phyloP scores from a whole-genome alignment of 2,113 vertebrate species.

The Muntiacus muntjak region DNA sequence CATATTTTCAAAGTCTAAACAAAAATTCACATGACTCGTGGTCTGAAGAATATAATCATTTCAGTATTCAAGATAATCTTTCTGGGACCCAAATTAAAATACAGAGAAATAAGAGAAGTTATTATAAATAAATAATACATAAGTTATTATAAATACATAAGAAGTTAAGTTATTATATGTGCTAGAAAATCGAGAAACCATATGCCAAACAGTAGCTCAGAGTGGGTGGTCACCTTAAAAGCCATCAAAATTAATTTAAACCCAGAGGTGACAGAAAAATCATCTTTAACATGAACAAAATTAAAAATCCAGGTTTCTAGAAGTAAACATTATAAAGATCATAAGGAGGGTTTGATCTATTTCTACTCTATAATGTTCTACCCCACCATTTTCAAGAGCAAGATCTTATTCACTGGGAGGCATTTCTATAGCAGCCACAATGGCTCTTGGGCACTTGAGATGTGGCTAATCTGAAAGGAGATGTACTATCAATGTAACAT shows the following conservation, averaged over 20 bases:
- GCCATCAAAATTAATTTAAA: neutral
- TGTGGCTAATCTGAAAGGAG: neutral
- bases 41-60: neutral
- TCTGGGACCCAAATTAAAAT: neutral
- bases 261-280: neutral
- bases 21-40: neutral
- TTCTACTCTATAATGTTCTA: neutral
- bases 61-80: conserved; percentile 42
- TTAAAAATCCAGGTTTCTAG: neutral
- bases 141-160: neutral
- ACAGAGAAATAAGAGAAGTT: neutral
- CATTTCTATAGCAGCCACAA: neutral
- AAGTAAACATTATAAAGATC: neutral
- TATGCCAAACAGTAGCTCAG: neutral
- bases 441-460: neutral
- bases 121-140: neutral
- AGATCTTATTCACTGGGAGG: neutral
- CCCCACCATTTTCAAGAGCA: neutral
- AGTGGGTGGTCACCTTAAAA: neutral
- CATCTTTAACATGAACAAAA: neutral
- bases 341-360: neutral
- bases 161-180: neutral
- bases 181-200: conserved; percentile 31
- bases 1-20: neutral
- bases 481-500: neutral